Evolutionary conservation across 2,888 invertebrate species (phyloP).

Genomic region (Nemotelus pantherinus): DNA sequence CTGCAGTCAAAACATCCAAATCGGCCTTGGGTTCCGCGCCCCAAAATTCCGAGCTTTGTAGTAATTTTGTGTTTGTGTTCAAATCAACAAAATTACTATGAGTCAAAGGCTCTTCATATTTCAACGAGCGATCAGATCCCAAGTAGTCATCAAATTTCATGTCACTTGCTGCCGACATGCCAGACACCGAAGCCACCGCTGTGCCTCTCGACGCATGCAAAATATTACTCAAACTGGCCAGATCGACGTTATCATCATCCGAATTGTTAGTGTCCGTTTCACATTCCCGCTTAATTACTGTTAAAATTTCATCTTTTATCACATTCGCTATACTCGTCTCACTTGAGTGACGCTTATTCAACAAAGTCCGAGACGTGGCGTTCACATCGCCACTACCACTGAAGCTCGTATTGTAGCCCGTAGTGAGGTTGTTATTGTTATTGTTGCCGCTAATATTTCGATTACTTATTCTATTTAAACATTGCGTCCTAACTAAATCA

Average conservation of each 20-base stretch:
- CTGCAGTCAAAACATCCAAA: neutral
- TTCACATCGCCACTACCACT: conserved; percentile 19
- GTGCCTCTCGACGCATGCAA: conserved; percentile 54
- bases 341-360: conserved; percentile 31
- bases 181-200: neutral
- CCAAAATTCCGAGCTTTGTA: conserved; percentile 11
- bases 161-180: neutral
- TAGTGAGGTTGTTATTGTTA: conserved; percentile 52
- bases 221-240: conserved; percentile 62
- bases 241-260: conserved; percentile 63
- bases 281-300: conserved; percentile 58
- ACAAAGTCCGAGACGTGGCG: conserved; percentile 12
- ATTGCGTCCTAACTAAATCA: conserved; percentile 50
- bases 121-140: neutral
- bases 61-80: conserved; percentile 29
- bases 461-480: conserved; percentile 49
- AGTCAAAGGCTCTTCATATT: neutral
- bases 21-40: neutral
- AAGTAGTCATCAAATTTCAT: neutral
- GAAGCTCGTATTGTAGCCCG: conserved; percentile 21
- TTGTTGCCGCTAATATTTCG: conserved; percentile 57
- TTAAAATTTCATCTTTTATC: conserved; percentile 61
- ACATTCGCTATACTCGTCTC: conserved; percentile 55
- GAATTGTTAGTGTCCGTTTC: conserved; percentile 57
- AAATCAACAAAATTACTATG: conserved; percentile 37